phyloP scores from a whole-genome alignment of 2,113 vertebrate species.

The Oxygymnocypris stewartii region DNA sequence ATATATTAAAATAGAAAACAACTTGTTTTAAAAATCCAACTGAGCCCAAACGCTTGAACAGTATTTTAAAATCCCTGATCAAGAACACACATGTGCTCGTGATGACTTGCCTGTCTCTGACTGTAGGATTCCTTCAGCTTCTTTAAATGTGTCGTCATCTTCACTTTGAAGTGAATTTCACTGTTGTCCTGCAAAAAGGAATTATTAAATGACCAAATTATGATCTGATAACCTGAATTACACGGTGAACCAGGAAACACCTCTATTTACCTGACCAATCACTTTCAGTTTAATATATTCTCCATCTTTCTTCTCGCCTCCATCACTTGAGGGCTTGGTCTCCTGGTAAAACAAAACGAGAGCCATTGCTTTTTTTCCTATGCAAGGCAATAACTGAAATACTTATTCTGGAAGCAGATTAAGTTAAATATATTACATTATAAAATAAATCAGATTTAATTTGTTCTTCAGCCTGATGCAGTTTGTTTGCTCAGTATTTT shows the following conservation, averaged over 20 bases:
- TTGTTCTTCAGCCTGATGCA: background rate
- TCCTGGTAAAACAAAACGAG: slow-evolving; percentile 75
- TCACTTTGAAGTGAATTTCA: slow-evolving; percentile 99
- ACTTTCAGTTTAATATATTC: slow-evolving; percentile 99
- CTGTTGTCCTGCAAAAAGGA: slow-evolving; percentile 90
- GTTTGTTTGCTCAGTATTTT: background rate
- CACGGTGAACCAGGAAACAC: background rate
- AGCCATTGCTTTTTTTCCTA: background rate
- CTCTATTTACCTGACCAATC: slow-evolving; percentile 89
- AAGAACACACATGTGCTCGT: too few relatives aligned
- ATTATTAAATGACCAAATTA: background rate
- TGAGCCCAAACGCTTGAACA: background rate
- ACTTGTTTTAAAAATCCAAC: background rate
- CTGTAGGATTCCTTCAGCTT: slow-evolving; percentile 99
- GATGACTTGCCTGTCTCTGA: slow-evolving; percentile 90
- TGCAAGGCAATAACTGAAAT: background rate
- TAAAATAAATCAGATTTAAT: too few relatives aligned
- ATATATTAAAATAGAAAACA: background rate
- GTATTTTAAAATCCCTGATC: background rate
- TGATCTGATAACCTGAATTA: background rate
- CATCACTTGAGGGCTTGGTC: slow-evolving; percentile 94
- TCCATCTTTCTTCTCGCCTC: slow-evolving; percentile 95
- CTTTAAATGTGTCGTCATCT: slow-evolving; percentile 99
- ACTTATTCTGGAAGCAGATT: background rate
- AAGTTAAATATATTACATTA: background rate